Base-by-base conservation (phyloP, 1,140 invertebrate genomes). In the Melipona quadrifasciata region DNA sequence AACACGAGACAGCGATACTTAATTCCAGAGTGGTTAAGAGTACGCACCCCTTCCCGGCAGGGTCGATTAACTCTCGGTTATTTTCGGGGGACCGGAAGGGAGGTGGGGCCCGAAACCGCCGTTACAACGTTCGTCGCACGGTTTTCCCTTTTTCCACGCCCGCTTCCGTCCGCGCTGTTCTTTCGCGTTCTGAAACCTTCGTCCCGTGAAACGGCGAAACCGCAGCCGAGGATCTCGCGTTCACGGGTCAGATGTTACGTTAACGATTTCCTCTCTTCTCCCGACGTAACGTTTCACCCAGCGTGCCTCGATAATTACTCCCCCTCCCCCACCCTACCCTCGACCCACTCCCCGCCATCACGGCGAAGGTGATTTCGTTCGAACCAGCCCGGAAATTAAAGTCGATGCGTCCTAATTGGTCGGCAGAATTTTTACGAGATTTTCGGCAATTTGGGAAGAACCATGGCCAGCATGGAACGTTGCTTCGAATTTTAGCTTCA, bases 181-280 rank as follows among this genome's bases (percentile, higher is more conserved):
- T 27, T 11, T 47, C 61, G 0, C n/a, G 6, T 55, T 57, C 55
- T 61, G 11, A 51, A 47, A 65, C 17, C 31, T 47, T 24, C 34
- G 34, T 14, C 10, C 24, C 74, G 34, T 76, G 75, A 77, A 58
- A 58, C 53, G 55, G n/a, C 73, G 31, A 75, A 65, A 77, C 77
- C 78, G 34, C 78, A 80, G 2, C 39, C 79, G 34, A n/a, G 55
- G 55, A 61, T 64, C 47, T 51, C 70, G 39, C 70, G 70, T 64
- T 82, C 80, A 82, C 80, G 71, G 71, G 61, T 75, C 80, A 82
- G 31, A 82, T 82, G 71, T 82, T 82, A 75, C 71, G 71, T 75
- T 82, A 82, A 82, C 80, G 80, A 82, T 82, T 72, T 55, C 71
- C 24, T 8, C 68, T n/a, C 68, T 21, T n/a, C 16, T 76, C 75